Percentiles rank a stretch among this genome's conserved stretches.
These are phyloP conservation scores for Nomada fucata DNA, from an alignment of 2,888 invertebrate species.

Conservation along the genomic window DNA sequence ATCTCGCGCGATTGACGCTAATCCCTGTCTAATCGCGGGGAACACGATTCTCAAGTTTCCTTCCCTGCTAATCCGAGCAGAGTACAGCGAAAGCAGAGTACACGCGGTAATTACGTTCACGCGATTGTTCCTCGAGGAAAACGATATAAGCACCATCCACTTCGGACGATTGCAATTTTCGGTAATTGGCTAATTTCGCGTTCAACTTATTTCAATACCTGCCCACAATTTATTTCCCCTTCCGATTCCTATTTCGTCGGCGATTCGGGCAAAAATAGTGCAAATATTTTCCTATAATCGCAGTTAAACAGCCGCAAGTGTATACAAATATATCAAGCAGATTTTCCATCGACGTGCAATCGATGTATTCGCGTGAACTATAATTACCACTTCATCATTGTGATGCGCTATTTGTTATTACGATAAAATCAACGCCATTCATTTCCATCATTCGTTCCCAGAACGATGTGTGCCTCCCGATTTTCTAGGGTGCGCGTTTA, in stretches of 20 bases:
- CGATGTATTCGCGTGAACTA: neutral
- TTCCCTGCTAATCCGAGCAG: too few species aligned
- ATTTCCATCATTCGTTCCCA: neutral
- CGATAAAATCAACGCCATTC: slow-evolving; percentile 21
- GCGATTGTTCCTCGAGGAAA: neutral
- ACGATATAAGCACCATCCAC: neutral
- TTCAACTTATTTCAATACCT: neutral
- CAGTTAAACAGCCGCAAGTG: neutral
- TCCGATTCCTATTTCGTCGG: neutral
- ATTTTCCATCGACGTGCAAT: too few species aligned
- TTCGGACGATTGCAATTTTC: slow-evolving; percentile 14
- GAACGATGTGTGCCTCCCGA: slow-evolving; percentile 13
- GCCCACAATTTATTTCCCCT: neutral
- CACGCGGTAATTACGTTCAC: neutral
- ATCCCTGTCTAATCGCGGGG: neutral
- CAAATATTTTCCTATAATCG: too few species aligned
- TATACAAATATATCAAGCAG: neutral
- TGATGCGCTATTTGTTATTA: neutral
- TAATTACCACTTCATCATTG: neutral
- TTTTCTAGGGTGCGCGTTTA: neutral
- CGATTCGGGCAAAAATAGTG: neutral
- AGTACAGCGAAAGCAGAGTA: neutral
- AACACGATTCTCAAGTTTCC: neutral
- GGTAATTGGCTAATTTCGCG: neutral
- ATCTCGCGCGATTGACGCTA: neutral